These are phyloP conservation scores for Molossus molossus DNA, from an alignment of 2,797 vertebrate genomes.

Conservation along the genomic window DNA sequence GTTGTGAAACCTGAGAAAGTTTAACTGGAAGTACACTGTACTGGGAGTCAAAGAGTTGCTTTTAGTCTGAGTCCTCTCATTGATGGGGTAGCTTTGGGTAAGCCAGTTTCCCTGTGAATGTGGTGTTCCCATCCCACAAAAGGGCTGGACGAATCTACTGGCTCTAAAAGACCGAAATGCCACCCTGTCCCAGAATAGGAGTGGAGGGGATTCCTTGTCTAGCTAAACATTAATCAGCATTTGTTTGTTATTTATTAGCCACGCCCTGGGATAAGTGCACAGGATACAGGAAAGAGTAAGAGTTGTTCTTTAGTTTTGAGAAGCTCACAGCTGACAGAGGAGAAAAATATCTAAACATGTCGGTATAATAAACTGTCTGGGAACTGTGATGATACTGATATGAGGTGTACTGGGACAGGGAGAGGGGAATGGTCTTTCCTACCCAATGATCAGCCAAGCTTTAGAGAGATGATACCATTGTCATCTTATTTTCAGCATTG, in stretches of 20 bases:
- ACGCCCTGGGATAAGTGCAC: not conserved
- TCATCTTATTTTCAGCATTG: slow-evolving; percentile 3
- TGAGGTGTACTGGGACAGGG: not conserved
- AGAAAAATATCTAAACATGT: not conserved
- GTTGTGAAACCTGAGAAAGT: not conserved
- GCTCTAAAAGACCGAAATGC: not conserved
- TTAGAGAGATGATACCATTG: not conserved
- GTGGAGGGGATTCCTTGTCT: not conserved
- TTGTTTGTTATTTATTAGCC: not conserved
- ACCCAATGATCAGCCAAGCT: not conserved
- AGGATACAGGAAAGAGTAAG: not conserved
- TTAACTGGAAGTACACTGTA: not conserved
- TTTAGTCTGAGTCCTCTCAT: not conserved
- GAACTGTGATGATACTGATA: not conserved
- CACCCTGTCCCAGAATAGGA: not conserved
- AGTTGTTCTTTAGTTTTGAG: not conserved
- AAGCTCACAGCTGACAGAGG: not conserved
- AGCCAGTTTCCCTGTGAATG: slow-evolving; percentile 17
- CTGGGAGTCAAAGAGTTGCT: not conserved
- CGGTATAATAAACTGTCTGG: not conserved
- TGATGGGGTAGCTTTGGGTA: not conserved
- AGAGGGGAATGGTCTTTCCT: not conserved
- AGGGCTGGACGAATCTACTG: not conserved
- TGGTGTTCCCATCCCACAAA: not conserved
- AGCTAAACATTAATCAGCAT: not conserved